Conservation (phyloP, 2,888 invertebrate genomes). For the Philopedon plagiatum region DNA sequence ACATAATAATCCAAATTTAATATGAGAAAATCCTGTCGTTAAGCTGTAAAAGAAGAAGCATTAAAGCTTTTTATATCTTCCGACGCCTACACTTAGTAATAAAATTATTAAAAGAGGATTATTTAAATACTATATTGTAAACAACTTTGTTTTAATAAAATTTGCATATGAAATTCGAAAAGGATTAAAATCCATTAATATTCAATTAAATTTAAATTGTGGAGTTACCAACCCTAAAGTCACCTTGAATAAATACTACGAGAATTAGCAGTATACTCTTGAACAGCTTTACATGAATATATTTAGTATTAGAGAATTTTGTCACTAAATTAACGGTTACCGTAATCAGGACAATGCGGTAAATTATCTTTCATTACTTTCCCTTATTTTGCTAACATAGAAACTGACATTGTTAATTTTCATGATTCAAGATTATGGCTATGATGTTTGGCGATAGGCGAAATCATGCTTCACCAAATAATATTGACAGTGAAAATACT, state of each 20-base stretch:
- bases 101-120: background rate
- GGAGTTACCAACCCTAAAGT: background rate
- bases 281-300: background rate
- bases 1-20: background rate
- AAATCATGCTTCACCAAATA: too few relatives aligned
- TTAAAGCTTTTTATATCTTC: conserved; percentile 3
- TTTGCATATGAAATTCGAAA: conserved; percentile 4
- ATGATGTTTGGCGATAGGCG: too few relatives aligned
- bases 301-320: too few relatives aligned
- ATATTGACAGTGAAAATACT: too few relatives aligned
- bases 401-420: too few relatives aligned
- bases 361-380: too few relatives aligned
- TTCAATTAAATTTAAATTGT: background rate
- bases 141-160: conserved; percentile 1
- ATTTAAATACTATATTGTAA: conserved; percentile 5
- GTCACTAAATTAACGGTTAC: too few relatives aligned
- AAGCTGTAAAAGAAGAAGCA: background rate
- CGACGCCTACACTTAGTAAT: background rate
- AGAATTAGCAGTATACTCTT: background rate
- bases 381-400: too few relatives aligned
- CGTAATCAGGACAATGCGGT: too few relatives aligned
- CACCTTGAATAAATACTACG: background rate
- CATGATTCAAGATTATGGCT: too few relatives aligned
- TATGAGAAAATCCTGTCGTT: background rate
- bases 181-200: background rate